These are phyloP conservation scores for Mormyrus lacerda DNA, from an alignment of 2,113 vertebrate species.

Conservation along the genomic window DNA sequence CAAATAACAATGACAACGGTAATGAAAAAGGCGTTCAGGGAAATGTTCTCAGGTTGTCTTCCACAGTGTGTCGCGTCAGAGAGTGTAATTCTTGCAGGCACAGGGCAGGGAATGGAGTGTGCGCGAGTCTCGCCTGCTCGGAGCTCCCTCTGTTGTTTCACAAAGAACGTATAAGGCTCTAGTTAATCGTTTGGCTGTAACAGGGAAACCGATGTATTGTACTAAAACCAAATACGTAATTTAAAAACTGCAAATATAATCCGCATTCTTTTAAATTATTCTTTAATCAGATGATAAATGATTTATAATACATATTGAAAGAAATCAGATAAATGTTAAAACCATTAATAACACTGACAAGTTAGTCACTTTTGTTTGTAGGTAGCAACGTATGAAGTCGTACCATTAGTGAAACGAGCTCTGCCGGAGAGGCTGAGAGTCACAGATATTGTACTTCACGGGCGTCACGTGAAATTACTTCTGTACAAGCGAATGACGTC, in stretches of 20 bases:
- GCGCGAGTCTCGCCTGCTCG: constrained; percentile 19
- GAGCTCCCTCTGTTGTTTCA: constrained; percentile 46
- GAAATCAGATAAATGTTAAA: not conserved
- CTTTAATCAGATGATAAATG: not conserved
- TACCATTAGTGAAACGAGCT: not conserved
- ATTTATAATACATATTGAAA: not conserved
- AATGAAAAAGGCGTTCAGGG: not conserved
- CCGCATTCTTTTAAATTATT: not conserved
- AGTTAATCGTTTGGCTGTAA: not conserved
- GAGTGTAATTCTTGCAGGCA: not conserved
- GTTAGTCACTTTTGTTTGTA: constrained; percentile 23
- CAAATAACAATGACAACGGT: not conserved
- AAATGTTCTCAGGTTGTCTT: not conserved
- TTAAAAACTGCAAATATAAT: not conserved
- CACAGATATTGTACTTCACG: not conserved
- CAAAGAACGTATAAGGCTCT: not conserved
- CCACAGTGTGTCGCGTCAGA: not conserved
- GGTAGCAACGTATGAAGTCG: not conserved
- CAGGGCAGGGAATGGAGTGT: too few relatives aligned
- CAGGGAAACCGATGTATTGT: not conserved
- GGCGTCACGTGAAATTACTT: not conserved
- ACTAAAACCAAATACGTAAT: not conserved
- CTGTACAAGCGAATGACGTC: not conserved
- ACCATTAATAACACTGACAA: not conserved
- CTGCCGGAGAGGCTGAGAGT: not conserved